Evolutionary conservation across 2,797 vertebrate genomes (phyloP), one percentile per base, ranked within the genome.

Genomic region (Chelon labrosus): DNA sequence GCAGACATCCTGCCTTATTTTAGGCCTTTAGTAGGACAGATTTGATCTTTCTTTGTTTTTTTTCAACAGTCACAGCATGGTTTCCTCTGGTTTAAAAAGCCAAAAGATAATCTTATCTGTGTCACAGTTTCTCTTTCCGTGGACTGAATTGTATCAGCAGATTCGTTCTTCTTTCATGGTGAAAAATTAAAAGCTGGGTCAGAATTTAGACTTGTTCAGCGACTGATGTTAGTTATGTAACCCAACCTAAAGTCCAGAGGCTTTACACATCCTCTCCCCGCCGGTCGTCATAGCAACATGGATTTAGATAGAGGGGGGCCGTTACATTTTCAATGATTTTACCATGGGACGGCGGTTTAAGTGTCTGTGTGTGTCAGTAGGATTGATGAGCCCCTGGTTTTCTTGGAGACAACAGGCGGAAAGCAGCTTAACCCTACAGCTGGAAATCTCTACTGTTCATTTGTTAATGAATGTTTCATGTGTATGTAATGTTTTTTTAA

Each of bases 251-350:
- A 77, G 69, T 53, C 54, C 59, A 65, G 70, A 70, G 58, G 5
- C 66, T 85, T 87, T 73, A 83, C 75, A 66, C 72, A 76, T 80
- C 79, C 63, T 75, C 61, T 69, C 70, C 58, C 75, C 73, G 80
- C 71, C 37, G 63, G 90, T 92, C 2, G 88, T 77, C 88, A 91
- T 89, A 44, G 90, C 78, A 91, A 92, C 89, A 37, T 65, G 65
- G 80, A 76, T 80, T 74, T 66, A 65, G 81, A 55, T 52, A 14
- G 57, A 63, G 35, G 66, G 69, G 68, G 55, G 70, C 41, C 38
- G 60, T 76, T 53, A 74, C 62, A 83, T 83, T 82, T 83, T 77
- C 64, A 87, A 75, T 73, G 80, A 83, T 75, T 85, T 85, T 85
- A 59, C 68, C 80, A 75, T 58, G 53, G 72, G 70, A 72, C 53